Evolutionary conservation across 37 sponge, comb jelly and placozoan genomes (phyloP).

Genomic region (Diacarnus erythraeanus): DNA sequence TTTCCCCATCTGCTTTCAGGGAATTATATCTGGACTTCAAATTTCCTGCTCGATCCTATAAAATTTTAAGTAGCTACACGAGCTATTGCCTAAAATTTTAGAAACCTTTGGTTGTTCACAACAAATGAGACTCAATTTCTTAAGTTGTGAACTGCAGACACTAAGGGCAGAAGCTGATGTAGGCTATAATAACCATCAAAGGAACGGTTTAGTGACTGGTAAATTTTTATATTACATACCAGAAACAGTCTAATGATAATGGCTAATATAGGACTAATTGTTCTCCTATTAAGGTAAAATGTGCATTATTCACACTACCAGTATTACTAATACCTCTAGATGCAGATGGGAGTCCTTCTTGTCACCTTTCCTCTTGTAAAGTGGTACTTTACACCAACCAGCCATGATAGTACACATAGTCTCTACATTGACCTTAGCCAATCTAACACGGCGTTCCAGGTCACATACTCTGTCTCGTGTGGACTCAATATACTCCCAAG

Average conservation of each 20-base stretch:
- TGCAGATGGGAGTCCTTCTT: constrained; percentile 76
- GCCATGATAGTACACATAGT: constrained; percentile 80
- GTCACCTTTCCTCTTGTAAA: constrained; percentile 88
- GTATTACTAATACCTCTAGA: constrained; percentile 61
- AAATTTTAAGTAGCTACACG: background rate
- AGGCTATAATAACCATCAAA: too few species aligned
- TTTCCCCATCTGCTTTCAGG: constrained; percentile 72
- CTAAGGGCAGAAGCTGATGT: too few species aligned
- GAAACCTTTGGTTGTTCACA: too few species aligned
- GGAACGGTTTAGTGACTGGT: too few species aligned
- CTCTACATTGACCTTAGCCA: constrained; percentile 92
- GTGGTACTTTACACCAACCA: constrained; percentile 86
- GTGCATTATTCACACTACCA: background rate
- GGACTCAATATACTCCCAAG: constrained; percentile 95
- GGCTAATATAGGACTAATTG: too few species aligned
- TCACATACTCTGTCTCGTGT: constrained; percentile 87
- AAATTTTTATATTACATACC: too few species aligned
- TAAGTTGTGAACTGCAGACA: too few species aligned
- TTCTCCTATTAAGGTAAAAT: too few species aligned
- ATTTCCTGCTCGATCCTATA: constrained; percentile 76
- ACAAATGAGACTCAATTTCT: too few species aligned
- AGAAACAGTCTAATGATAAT: too few species aligned
- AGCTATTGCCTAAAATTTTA: too few species aligned
- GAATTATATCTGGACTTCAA: constrained; percentile 65
- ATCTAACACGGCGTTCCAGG: constrained; percentile 81